Evolutionary conservation across 1,140 invertebrate genomes (phyloP).

Genomic region (Anagrus nilaparvatae): DNA sequence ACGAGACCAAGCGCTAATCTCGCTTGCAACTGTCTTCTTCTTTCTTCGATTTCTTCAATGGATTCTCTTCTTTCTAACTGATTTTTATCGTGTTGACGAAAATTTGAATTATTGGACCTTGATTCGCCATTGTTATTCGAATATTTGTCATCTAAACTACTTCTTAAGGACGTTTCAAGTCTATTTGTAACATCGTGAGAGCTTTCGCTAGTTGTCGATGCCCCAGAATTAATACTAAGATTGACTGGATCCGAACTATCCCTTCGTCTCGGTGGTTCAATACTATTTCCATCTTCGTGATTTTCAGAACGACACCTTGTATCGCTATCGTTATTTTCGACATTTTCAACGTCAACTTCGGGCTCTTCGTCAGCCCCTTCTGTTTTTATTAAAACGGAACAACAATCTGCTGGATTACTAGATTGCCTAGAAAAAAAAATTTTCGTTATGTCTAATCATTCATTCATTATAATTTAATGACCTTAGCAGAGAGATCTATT

Average conservation of each 20-base stretch:
- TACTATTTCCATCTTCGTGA: conserved; percentile 31
- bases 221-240: conserved; percentile 47
- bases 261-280: conserved; percentile 38
- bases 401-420: conserved; percentile 40
- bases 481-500: no score
- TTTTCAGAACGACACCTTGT: conserved; percentile 42
- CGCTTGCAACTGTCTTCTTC: conserved; percentile 35
- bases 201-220: conserved; percentile 36
- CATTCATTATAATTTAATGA: no score
- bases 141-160: conserved; percentile 11
- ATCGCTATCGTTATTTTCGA: conserved; percentile 43
- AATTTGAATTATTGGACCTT: conserved; percentile 11
- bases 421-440: conserved; percentile 27
- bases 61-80: conserved; percentile 37
- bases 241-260: conserved; percentile 62
- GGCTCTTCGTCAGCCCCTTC: conserved; percentile 47
- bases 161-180: conserved; percentile 16
- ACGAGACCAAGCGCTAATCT: conserved; percentile 33
- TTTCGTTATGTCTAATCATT: not conserved
- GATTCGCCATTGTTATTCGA: conserved; percentile 6
- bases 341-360: conserved; percentile 46
- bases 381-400: conserved; percentile 40
- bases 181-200: conserved; percentile 36
- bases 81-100: conserved; percentile 27
- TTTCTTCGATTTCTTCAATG: conserved; percentile 39